Evolutionary conservation across 2,888 invertebrate species (phyloP), one percentile per base, ranked within the genome.

Genomic region (Hybos culiciformis): DNA sequence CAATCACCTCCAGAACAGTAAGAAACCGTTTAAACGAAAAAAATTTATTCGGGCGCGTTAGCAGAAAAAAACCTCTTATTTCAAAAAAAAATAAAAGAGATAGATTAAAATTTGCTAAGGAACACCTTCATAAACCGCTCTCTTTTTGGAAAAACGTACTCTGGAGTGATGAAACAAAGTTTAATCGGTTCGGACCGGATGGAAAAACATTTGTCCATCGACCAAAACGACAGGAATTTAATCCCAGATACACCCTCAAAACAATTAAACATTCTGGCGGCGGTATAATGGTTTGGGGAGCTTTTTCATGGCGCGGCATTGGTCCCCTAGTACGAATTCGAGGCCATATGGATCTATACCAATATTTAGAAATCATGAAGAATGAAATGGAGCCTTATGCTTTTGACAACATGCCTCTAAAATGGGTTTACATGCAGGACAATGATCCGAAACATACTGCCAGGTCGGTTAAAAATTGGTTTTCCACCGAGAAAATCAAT

Each of bases 81-180:
- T 32, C 14, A 15, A 15, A 15, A 32, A 32, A 32, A 14, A 32
- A 14, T 32, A 4, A 7, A 15, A n/a, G 7, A 3, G 8, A 14
- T 6, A n/a, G 15, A 32, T 14, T 32, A 14, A 15, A 32, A 32
- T 14, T 15, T 32, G 32, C 32, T 4, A 32, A 4, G 15, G 15
- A 14, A 3, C 14, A 32, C 15, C 4, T 4, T 4, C 7, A 32
- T 14, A 32, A 32, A 32, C 7, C 8, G 7, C 11, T 32, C 15
- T 32, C 15, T 7, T 32, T 14, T 14, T 32, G 32, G 15, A 32
- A 32, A 32, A 32, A 26, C 26, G 12, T 26, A 12, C 12, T 26
- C 11, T 46, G 40, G 26, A 38, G 32, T 8, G 38, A 43, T 21
- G 42, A 46, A 39, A 29, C 32, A 11, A 45, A 45, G 26, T 31